These are phyloP conservation scores for Hyaena hyaena DNA, from an alignment of 2,113 vertebrate species.

Conservation along the genomic window DNA sequence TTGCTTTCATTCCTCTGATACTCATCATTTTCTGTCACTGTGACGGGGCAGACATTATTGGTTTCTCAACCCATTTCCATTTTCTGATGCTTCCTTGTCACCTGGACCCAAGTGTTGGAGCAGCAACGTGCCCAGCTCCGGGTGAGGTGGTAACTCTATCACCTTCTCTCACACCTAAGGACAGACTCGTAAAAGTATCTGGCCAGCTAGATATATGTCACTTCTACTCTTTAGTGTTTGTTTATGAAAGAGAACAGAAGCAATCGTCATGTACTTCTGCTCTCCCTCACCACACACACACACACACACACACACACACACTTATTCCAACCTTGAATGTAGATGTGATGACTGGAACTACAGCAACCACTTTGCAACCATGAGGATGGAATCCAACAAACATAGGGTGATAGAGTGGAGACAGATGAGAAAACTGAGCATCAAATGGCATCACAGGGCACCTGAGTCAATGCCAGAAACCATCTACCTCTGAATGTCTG, in stretches of 20 bases:
- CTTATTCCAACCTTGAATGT: neutral
- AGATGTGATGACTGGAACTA: neutral
- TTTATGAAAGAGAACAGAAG: neutral
- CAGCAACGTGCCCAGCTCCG: neutral
- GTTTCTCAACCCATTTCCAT: neutral
- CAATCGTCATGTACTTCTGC: neutral
- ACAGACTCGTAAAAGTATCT: neutral
- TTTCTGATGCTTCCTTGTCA: neutral
- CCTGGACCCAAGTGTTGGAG: neutral
- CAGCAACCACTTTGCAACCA: neutral
- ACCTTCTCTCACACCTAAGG: neutral
- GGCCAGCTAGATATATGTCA: neutral
- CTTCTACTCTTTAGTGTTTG: neutral
- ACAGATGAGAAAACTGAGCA: neutral
- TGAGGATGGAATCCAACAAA: neutral
- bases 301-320: neutral
- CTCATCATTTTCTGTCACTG: neutral
- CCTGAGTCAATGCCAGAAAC: neutral
- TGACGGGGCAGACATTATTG: neutral
- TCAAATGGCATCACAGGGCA: neutral
- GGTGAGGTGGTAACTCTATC: neutral
- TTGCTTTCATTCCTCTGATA: neutral
- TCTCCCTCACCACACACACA: neutral
- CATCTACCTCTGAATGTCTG: neutral
- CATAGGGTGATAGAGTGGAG: neutral